Evolutionary conservation across 2,797 vertebrate species (phyloP).

Genomic region (Sciaenops ocellatus): DNA sequence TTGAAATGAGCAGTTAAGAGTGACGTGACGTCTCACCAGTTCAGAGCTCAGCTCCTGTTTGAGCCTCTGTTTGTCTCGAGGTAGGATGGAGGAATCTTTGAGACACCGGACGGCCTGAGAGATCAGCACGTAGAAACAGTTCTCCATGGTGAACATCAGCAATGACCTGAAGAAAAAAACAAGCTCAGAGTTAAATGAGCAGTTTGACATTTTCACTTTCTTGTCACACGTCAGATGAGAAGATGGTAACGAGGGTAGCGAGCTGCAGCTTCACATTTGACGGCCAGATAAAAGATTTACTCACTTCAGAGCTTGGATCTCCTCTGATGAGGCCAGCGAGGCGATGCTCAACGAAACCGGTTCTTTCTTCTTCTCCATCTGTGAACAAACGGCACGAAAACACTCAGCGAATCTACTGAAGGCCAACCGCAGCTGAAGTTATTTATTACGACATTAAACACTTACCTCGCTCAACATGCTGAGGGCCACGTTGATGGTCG

Average conservation of each 20-base stretch:
- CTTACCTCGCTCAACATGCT: constrained; percentile 95
- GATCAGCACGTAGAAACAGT: constrained; percentile 98
- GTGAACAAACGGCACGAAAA: background rate
- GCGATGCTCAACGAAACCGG: constrained; percentile 87
- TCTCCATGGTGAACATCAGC: constrained; percentile 98
- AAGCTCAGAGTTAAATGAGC: background rate
- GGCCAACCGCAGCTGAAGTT: fast-evolving
- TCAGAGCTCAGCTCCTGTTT: constrained; percentile 99
- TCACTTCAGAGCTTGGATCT: constrained; percentile 94
- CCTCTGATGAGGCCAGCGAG: constrained; percentile 90
- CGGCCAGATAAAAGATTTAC: constrained; percentile 26
- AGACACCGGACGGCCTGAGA: constrained; percentile 96
- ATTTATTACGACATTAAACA: fast-evolving
- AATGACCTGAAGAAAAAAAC: constrained; percentile 86
- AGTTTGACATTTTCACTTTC: too few species aligned
- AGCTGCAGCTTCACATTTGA: background rate
- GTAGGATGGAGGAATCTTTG: constrained; percentile 90
- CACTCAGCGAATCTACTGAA: background rate
- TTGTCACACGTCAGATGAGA: too few species aligned
- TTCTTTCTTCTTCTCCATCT: constrained; percentile 99
- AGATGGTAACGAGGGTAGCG: too few species aligned
- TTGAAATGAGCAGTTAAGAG: background rate
- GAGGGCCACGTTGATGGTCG: constrained; percentile 95
- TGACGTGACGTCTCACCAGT: constrained; percentile 85
- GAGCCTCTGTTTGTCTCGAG: constrained; percentile 96